Evolutionary conservation across 2,888 invertebrate species (phyloP), one percentile per base, ranked within the genome.

Genomic region (Dicyrtomina minuta): DNA sequence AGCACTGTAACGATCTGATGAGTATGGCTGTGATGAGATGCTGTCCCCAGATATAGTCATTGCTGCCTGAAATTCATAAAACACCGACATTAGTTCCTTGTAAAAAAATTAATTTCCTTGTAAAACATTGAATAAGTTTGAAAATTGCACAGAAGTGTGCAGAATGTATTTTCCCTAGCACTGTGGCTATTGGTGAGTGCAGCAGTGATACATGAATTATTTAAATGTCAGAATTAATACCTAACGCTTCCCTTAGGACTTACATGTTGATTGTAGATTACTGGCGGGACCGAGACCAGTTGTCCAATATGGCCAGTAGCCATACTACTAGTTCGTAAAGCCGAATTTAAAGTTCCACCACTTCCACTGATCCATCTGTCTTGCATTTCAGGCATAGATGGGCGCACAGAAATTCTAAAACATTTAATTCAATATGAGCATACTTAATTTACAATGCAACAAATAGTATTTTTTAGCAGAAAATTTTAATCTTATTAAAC

Each of bases 291-390:
- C 3, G 55, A 41, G 22, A 46, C 49, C 20, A 58, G 27, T 17
- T 58, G 61, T n/a, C 41, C 6, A 20, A 53, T 24, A 43, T 55
- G 15, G 39, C 56, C 33, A 8, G 33, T 15, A 15, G n/a, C 13
- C 56, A 58, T 41, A 4, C 20, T 12, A 33, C 27, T 39, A 24
- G 15, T 39, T 24, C 41, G 12, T 1, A 6, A 15, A 12, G 41
- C 6, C 13, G 65, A 49, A 22, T 44, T 67, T 15, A 73, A 24
- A 10, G 70, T 41, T n/a, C 58, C 61, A 17, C 70, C 69, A 44
- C 70, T 71, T 39, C 74, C 74, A 68, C 67, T 70, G 2, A 72
- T 66, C 76, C 76, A 76, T 59, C 72, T 68, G 2, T 74, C 73
- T 0, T 74, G 64, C 20, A 59, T 59, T 1, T 72, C 72, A n/a